Base-by-base conservation (phyloP, 2,113 vertebrate species). In the Passer montanus region DNA sequence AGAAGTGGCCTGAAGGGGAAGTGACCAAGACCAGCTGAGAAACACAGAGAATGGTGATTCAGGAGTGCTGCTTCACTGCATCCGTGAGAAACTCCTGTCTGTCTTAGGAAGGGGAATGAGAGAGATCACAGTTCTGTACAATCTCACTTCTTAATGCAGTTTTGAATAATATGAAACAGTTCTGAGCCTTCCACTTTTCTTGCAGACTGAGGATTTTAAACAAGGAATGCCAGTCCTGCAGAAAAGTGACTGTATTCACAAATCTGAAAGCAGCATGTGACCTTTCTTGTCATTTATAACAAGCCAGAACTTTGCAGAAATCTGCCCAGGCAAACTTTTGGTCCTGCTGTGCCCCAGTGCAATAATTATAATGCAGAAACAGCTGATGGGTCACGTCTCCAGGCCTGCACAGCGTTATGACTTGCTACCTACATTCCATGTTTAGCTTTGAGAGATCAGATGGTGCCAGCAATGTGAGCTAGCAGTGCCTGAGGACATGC, bases 361-460 rank as follows among this genome's bases (percentile, higher is more conserved):
- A 94, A 31, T 96, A 90, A 96, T 93, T 96, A 84, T 89, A 92
- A 92, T 92, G 92, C 86, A 89, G 92, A 96, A 95, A 93, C 93
- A 95, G 96, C 94, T 92, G 93, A 93, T 92, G 83, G 91, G 90
- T 93, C 90, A 90, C 31, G 73, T 96, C 95, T 94, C 79, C 85
- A 68, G 92, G 83, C 88, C 93, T 84, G 92, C 19, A 0, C 85
- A 75, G 90, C 19, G 49, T 95, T 96, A 26, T 95, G 92, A 93
- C 92, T 96, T 96, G 95, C 95, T 96, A 95, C 95, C 95, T 96
- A 97, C 95, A 97, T 96, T 95, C 95, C 93, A 81, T 94, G 93
- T 96, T 96, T 95, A 93, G 95, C 92, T 95, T 85, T 76, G 82
- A 74, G 93, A 21, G 87, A 93, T 96, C 92, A 94, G 88, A 95